Percentiles rank a stretch among this genome's conserved stretches.
Conservation (phyloP, 2,113 vertebrate genomes). For the Urocitellus parryii region DNA sequence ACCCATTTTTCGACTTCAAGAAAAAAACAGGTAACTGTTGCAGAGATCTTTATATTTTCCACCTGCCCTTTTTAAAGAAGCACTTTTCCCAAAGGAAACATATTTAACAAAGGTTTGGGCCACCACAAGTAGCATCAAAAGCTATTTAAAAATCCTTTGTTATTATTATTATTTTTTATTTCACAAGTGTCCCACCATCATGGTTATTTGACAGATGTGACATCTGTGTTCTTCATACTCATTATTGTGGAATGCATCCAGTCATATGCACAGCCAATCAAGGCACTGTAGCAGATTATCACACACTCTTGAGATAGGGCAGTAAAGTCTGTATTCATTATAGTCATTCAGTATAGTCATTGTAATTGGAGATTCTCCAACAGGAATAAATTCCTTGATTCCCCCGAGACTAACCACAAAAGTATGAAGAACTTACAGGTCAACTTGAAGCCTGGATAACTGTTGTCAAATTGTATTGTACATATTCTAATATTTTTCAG, state of each 20-base stretch:
- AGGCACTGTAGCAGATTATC: background rate
- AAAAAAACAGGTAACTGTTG: conserved; percentile 86
- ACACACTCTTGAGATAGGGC: background rate
- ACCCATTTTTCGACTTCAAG: conserved; percentile 86
- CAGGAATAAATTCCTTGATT: background rate
- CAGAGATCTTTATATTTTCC: conserved; percentile 89
- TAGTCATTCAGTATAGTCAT: too few relatives aligned
- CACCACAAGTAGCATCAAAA: background rate
- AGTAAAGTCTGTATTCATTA: background rate
- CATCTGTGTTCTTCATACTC: background rate
- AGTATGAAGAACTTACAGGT: background rate
- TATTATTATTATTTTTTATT: background rate
- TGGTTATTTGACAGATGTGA: background rate
- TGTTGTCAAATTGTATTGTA: background rate
- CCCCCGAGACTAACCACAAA: background rate
- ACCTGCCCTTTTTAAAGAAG: conserved; percentile 92
- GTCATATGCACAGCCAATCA: background rate
- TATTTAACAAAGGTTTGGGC: conserved; percentile 50
- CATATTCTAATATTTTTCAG: background rate
- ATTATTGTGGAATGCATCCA: background rate
- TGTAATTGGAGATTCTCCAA: background rate
- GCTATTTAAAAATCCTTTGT: background rate
- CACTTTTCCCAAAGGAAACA: conserved; percentile 91
- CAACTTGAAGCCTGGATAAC: background rate
- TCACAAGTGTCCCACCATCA: background rate